phyloP scores from a whole-genome alignment of 1,140 invertebrate genomes.

The Kradibia gibbosae region DNA sequence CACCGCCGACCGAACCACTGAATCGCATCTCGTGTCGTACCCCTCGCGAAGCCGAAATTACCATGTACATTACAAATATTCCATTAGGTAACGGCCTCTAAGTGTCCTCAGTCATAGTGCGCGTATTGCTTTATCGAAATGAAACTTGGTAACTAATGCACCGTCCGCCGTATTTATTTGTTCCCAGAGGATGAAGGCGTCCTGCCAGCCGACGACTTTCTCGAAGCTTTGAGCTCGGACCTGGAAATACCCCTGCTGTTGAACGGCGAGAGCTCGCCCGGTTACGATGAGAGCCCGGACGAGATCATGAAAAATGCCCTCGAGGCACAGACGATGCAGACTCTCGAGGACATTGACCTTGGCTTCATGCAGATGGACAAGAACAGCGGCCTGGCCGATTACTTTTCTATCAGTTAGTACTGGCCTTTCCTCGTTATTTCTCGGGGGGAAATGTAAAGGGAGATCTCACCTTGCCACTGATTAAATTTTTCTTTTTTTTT shows the following conservation, averaged over 20 bases:
- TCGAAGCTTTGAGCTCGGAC: conserved; percentile 62
- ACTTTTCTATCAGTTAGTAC: conserved; percentile 31
- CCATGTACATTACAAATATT: conserved; percentile 38
- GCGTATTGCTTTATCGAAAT: too few species aligned
- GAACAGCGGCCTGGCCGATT: conserved; percentile 20
- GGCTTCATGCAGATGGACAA: conserved; percentile 35
- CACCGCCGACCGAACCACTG: not conserved
- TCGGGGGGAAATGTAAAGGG: not conserved
- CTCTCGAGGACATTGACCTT: conserved; percentile 45
- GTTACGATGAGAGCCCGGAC: conserved; percentile 53
- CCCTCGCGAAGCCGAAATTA: not conserved
- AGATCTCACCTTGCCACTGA: not conserved
- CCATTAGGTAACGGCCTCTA: not conserved
- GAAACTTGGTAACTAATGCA: not conserved
- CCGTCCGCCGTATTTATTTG: not conserved
- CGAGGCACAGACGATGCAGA: conserved; percentile 41
- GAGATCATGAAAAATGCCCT: conserved; percentile 56
- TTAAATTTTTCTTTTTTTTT: not conserved
- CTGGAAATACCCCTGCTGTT: conserved; percentile 61
- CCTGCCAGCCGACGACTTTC: conserved; percentile 61
- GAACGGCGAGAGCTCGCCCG: conserved; percentile 54
- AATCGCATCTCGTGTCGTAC: too few species aligned
- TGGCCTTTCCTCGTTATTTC: conserved; percentile 6
- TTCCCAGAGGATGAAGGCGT: conserved; percentile 57
- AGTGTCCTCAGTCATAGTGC: not conserved